Conservation (phyloP, 2,888 invertebrate species). For the Phania funesta region DNA sequence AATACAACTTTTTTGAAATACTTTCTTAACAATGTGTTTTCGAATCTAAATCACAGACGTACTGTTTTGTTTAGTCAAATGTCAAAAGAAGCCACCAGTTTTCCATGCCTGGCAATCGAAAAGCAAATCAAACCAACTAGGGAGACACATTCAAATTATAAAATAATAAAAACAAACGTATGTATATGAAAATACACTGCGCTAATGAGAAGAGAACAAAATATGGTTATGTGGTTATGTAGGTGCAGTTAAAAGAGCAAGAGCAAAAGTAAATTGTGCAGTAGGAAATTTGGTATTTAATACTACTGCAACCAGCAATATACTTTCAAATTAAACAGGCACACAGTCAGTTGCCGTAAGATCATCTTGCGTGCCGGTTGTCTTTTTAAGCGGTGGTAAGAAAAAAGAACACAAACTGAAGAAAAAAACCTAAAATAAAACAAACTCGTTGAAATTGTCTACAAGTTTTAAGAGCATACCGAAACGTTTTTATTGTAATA, state of each 20-base stretch:
- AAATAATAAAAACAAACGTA: neutral
- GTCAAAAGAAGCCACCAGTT: too few species aligned
- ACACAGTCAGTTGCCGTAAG: constrained; percentile 64
- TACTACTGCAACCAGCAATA: constrained; percentile 54
- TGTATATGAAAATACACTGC: neutral
- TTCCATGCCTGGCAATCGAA: neutral
- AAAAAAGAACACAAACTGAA: neutral
- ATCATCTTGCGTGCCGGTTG: constrained; percentile 68
- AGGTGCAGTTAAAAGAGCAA: neutral
- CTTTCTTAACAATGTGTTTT: too few species aligned
- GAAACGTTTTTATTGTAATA: neutral
- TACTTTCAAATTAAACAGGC: constrained; percentile 48
- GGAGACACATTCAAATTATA: neutral
- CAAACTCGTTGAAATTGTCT: too few species aligned
- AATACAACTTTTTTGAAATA: too few species aligned
- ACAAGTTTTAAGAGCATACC: constrained; percentile 12
- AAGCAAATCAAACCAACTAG: too few species aligned
- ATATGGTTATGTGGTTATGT: neutral
- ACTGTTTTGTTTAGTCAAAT: too few species aligned
- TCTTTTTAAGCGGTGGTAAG: neutral
- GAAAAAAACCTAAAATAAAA: neutral
- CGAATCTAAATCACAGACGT: too few species aligned
- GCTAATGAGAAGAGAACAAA: neutral
- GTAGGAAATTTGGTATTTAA: constrained; percentile 31
- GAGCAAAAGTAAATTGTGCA: constrained; percentile 11